Evolutionary conservation across 1,140 invertebrate genomes (phyloP), one percentile per base, ranked within the genome.

Genomic region (Drosophila elegans): DNA sequence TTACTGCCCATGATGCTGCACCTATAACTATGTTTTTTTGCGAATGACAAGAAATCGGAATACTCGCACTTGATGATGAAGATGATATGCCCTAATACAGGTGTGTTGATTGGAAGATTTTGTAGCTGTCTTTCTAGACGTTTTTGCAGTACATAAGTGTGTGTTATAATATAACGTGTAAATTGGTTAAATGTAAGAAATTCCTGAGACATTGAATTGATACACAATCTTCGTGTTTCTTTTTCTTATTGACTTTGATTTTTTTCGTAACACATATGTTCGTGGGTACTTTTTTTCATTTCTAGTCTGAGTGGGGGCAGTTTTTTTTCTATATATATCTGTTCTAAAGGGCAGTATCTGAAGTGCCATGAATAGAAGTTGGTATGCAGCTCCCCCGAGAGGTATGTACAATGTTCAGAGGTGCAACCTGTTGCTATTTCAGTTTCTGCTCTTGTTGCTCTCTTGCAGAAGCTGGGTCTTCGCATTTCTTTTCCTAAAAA

Each of bases 171-270:
- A 63, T 63, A 60, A 34, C 10, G 27, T 64, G 41, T 64, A 64
- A 46, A 64, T 66, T 46, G 57, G 38, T 86, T 84, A 54, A 59
- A 49, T 63, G 64, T 77, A 73, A 64, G 76, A 90, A 91, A 81
- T 91, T 91, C 90, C 90, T 91, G 90, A 91, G 90, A 90, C 74
- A 78, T 75, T 90, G 80, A 76, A 76, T 74, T 63, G 85, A 90
- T 91, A 90, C 60, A 56, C 52, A 69, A 66, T 32, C 49, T 56
- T 53, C 48, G 32, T 67, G 44, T 16, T 48, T 71, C 11, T 2
- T 13, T 39, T 21, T 64, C n/a, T 25, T 45, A 49, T 25, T 13
- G n/a, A 10, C n/a, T 45, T 41, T 55, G 57, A 69, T 27, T 53
- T 69, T 41, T 16, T 32, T 36, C 10, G n/a, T 56, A 59, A 34